Conservation (phyloP, 2,113 vertebrate species). For the Cromileptes altivelis region DNA sequence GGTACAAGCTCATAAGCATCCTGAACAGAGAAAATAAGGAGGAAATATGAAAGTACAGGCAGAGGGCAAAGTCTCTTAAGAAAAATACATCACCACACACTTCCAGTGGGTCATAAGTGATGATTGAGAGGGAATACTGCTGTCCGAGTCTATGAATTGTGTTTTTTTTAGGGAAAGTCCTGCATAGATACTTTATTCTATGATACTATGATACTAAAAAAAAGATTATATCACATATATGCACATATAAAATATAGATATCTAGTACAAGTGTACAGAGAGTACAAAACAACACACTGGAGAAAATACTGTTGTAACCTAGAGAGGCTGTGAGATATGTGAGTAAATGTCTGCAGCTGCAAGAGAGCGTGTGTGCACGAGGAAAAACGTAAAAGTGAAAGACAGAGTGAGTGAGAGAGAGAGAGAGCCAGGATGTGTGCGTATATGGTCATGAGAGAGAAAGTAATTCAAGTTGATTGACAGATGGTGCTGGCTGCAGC, state of each 20-base stretch:
- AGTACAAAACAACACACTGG: not conserved
- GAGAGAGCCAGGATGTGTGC: slow-evolving; percentile 51
- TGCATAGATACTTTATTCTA: not conserved
- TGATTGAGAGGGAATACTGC: too few species aligned
- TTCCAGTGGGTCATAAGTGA: too few species aligned
- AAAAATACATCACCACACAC: too few species aligned
- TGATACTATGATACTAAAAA: too few species aligned
- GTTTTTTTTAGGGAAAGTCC: too few species aligned
- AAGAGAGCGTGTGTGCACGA: not conserved
- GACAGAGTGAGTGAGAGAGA: slow-evolving; percentile 23
- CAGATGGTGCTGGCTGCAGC: slow-evolving; percentile 3
- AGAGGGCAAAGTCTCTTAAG: too few species aligned
- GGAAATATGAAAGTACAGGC: too few species aligned
- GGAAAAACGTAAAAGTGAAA: not conserved
- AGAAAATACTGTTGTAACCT: not conserved
- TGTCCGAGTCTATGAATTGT: too few species aligned
- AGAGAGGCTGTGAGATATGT: not conserved
- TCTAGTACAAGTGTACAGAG: not conserved
- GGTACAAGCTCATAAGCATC: too few species aligned
- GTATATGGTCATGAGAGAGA: slow-evolving; percentile 29
- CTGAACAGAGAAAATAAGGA: too few species aligned
- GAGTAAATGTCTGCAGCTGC: not conserved
- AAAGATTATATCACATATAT: not conserved
- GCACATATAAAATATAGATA: not conserved
- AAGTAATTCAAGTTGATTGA: slow-evolving; percentile 42